These are phyloP conservation scores for Heteractis magnifica DNA, from an alignment of 92 coral and sea anemone genomes.

Conservation along the genomic window DNA sequence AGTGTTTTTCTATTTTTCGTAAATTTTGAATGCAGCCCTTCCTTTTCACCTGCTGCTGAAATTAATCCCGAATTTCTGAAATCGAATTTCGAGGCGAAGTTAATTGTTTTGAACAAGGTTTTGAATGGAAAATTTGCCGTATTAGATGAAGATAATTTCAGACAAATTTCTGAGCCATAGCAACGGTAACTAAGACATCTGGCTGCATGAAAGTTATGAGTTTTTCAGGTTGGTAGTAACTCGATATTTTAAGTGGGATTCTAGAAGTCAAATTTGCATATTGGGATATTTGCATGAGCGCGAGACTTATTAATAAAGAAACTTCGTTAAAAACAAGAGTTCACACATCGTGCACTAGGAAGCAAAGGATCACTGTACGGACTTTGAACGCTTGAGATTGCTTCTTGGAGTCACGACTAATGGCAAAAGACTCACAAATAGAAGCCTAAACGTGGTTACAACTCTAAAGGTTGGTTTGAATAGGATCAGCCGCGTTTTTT, in stretches of 20 bases:
- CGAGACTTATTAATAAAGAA: slow-evolving; percentile 4
- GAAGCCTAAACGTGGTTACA: neutral
- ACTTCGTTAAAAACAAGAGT: neutral
- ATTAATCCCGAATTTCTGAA: neutral
- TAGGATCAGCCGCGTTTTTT: neutral
- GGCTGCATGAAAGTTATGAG: neutral
- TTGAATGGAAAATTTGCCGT: neutral
- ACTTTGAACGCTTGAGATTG: neutral
- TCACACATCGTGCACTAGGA: neutral
- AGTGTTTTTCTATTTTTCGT: neutral
- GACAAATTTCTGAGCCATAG: neutral
- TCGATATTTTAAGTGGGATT: slow-evolving; percentile 3
- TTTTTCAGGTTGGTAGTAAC: neutral
- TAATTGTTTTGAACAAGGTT: neutral
- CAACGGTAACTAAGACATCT: neutral
- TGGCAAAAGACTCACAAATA: neutral
- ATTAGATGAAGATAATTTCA: neutral
- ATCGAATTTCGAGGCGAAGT: neutral
- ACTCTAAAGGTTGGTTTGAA: neutral
- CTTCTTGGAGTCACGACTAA: neutral
- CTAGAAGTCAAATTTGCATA: neutral
- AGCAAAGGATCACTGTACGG: neutral
- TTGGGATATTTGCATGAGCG: neutral
- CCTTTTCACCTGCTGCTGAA: neutral
- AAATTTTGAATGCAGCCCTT: neutral